Evolutionary conservation across 2,113 vertebrate species (phyloP).

Genomic region (Entelurus aequoreus): DNA sequence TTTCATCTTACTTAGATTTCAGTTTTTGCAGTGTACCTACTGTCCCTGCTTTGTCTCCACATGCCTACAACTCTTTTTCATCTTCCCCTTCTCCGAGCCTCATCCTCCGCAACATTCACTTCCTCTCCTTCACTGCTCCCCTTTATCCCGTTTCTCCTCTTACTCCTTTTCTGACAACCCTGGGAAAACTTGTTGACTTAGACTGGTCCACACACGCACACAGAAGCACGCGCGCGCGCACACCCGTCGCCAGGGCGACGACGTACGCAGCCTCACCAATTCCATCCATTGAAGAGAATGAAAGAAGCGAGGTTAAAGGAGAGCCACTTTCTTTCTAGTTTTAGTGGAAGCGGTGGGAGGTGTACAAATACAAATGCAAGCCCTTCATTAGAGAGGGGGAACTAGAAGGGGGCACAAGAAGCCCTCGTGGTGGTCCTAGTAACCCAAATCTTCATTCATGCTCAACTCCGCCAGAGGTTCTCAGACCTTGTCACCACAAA

Average conservation of each 20-base stretch:
- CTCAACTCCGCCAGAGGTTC: neutral
- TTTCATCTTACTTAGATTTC: too few species aligned
- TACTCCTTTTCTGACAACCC: constrained; percentile 55
- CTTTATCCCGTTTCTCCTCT: constrained; percentile 27
- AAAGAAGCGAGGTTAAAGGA: constrained; percentile 44
- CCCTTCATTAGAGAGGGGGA: constrained; percentile 1
- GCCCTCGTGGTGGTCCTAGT: neutral
- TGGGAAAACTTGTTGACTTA: constrained; percentile 74
- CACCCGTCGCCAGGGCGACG: constrained; percentile 60
- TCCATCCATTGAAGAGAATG: constrained; percentile 51
- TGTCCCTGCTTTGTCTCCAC: constrained; percentile 36
- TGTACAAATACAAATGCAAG: constrained; percentile 48
- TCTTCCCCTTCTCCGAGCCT: constrained; percentile 17
- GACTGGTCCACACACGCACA: constrained; percentile 45
- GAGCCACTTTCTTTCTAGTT: constrained; percentile 52
- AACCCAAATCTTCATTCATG: neutral
- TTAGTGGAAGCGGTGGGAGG: constrained; percentile 22
- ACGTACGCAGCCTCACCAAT: constrained; percentile 54
- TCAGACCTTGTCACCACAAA: too few species aligned
- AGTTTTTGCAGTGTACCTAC: too few species aligned
- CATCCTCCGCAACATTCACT: constrained; percentile 28
- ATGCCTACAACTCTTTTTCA: constrained; percentile 22
- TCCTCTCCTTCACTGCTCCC: neutral
- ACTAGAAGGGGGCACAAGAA: constrained; percentile 16
- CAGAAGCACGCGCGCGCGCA: constrained; percentile 57